Conservation (phyloP, 30 jellyfish, hydroid and myxozoan genomes). For the Chironex yamaguchii region DNA sequence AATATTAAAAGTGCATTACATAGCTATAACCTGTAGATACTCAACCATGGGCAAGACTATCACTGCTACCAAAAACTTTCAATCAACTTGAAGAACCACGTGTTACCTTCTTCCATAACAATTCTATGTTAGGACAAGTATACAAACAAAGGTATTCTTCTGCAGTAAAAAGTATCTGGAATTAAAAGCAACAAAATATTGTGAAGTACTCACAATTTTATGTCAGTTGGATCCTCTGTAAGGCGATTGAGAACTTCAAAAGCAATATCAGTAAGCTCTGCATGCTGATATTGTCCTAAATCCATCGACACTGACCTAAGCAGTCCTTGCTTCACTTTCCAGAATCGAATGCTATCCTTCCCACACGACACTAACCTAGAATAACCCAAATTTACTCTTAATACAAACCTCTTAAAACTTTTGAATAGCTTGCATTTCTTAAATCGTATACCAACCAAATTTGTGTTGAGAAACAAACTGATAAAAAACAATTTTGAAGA, state of each 20-base stretch:
- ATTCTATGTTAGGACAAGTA: neutral
- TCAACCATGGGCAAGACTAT: no score
- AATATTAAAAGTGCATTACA: no score
- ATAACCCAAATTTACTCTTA: no score
- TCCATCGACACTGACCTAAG: constrained; percentile 84
- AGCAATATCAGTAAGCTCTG: constrained; percentile 81
- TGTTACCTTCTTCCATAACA: no score
- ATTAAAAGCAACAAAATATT: no score
- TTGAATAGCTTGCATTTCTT: no score
- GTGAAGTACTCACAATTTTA: constrained; percentile 69
- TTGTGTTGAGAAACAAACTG: neutral
- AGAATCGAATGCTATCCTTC: constrained; percentile 72
- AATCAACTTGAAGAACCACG: no score
- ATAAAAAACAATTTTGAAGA: neutral
- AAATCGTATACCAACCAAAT: neutral
- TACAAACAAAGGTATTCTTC: neutral
- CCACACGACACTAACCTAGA: constrained; percentile 89
- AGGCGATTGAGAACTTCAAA: constrained; percentile 53
- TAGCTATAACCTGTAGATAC: no score
- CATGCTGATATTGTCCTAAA: constrained; percentile 34
- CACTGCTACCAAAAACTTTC: no score
- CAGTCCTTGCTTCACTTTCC: constrained; percentile 82
- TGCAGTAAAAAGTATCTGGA: no score
- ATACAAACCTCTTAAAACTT: no score
- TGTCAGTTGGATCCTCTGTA: constrained; percentile 69